Base-by-base conservation (phyloP, 2,888 invertebrate species). In the Drosophila incognita region DNA sequence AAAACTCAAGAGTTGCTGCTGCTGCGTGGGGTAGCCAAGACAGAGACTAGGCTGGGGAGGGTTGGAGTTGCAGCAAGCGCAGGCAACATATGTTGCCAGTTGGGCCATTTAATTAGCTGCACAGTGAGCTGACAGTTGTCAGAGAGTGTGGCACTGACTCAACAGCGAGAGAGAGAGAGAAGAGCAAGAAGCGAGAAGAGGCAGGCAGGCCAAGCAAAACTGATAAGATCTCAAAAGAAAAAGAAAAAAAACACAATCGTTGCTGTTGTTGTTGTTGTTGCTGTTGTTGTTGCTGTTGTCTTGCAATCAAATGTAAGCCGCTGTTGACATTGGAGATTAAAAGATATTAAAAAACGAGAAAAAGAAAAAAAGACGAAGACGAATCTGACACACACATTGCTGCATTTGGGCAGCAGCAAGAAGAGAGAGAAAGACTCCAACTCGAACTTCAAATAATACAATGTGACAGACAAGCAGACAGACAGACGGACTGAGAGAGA, bases 321-420 rank as follows among this genome's bases (percentile, higher is more conserved):
- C 84, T 89, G 89, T 90, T 89, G 90, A 89, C 90, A 89, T 87
- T 89, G 89, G 81, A 90, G 89, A 89, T 90, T 90, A 89, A 90
- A 90, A 89, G 90, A 89, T 90, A 89, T 89, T 85, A 87, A 85
- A 87, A 87, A 56, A 49, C 27, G 18, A 24, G 24, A 24, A 54
- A 10, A 53, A 18, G 5, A 24, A 24, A 31, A 51, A 24, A 36
- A 56, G 54, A 81, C 79, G 82, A 82, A 81, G 83, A 82, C 81
- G 81, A 76, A 69, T 76, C 81, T 69, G 76, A 76, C 76, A 78
- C 76, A 78, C 70, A 76, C 62, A 69, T 68, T 68, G 73, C 67
- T 70, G 76, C 67, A 75, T 70, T 72, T 62, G 56, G 66, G 46
- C 82, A 69, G 51, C 68, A 81, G 52, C 64, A 69, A 73, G 48